Base-by-base conservation (phyloP, 1,140 invertebrate genomes). In the Trichonephila inaurata region DNA sequence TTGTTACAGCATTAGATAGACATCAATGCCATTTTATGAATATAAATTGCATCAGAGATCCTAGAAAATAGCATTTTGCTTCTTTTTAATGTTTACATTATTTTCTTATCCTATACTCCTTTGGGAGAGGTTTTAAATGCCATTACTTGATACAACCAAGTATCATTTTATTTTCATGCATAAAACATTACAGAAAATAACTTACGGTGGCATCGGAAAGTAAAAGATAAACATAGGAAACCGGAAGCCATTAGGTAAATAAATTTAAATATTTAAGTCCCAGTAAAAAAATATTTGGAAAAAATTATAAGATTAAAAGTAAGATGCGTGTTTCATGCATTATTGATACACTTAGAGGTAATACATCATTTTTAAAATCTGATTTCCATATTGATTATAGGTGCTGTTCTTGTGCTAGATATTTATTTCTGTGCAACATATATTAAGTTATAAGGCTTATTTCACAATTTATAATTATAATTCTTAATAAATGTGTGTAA, bases 261-360 rank as follows among this genome's bases (percentile, higher is more conserved):
- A 83, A 83, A 83, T 83, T 83, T 83, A 83, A 83, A 83, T 83
- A 83, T 83, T 83, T 83, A 83, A 58, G 19, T 19, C 40, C 19
- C 8, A 51, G 44, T 33, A 51, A 51, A 12, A 51, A 24, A 69
- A 21, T 16, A 24, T 7, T 14, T 7, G 0, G 24, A 16, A 69
- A 66, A 66, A 69, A 69, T 69, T 69, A 69, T 24, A 12, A 51
- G 7, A 51, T 51, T 51, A 51, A 51, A 51, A 51, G 33, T 40
- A 40, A 40, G 33, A 40, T 40, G 33, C 33, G 33, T 4, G 33
- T 40, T 40, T 40, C 33, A 40, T 40, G 33, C 33, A 40, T 40
- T 40, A 40, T 40, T 40, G 33, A 40, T 40, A 40, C 33, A 40
- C 33, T 40, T 4, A 40, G 33, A 40, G 33, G 33, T 40, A 40